Evolutionary conservation across 2,797 vertebrate genomes (phyloP).

Genomic region (Etheostoma perlongum): DNA sequence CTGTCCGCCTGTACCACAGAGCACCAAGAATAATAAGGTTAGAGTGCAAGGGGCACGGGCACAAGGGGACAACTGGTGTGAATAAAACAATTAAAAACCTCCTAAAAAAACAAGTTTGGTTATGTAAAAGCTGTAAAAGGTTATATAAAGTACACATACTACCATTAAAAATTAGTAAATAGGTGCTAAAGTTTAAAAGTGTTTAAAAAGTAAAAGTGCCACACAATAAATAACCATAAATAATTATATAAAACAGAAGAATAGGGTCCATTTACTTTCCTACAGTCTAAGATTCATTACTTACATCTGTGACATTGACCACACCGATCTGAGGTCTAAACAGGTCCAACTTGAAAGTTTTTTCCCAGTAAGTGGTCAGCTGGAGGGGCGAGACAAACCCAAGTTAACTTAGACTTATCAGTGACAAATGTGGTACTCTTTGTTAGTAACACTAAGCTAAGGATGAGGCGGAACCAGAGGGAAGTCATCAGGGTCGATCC

Average conservation of each 20-base stretch:
- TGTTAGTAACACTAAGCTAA: not conserved
- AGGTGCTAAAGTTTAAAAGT: too few relatives aligned
- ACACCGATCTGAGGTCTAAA: conserved; percentile 96
- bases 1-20: conserved; percentile 90
- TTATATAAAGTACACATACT: too few relatives aligned
- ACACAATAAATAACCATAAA: too few relatives aligned
- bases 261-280: too few relatives aligned
- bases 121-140: too few relatives aligned
- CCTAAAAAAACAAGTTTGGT: too few relatives aligned
- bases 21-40: not conserved
- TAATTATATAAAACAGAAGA: too few relatives aligned
- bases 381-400: conserved; percentile 67
- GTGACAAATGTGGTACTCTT: not conserved
- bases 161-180: too few relatives aligned
- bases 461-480: conserved; percentile 87
- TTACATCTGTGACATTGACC: conserved; percentile 97
- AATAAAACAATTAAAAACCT: too few relatives aligned
- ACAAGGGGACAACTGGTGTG: too few relatives aligned
- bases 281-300: conserved; percentile 56
- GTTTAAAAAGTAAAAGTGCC: too few relatives aligned
- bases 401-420: not conserved
- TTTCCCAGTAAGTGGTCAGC: conserved; percentile 98
- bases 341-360: conserved; percentile 95
- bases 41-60: too few relatives aligned
- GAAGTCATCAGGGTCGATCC: conserved; percentile 98